Conservation (phyloP, 2,888 invertebrate genomes). For the Microctonus aethiopoides region DNA sequence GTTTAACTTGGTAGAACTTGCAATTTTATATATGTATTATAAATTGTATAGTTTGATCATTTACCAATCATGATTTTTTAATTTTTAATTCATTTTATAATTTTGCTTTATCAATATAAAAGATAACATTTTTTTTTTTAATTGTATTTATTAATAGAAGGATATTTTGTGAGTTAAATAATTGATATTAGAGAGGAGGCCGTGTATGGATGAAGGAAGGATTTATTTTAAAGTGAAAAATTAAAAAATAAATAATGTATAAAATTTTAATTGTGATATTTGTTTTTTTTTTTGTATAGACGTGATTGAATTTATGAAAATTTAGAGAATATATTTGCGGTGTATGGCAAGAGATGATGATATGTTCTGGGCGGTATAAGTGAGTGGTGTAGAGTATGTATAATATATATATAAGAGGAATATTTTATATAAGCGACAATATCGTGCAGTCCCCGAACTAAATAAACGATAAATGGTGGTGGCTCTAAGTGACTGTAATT, state of each 20-base stretch:
- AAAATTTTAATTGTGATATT: too few relatives aligned
- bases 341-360: neutral
- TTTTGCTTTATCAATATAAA: neutral
- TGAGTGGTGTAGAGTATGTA: neutral
- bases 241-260: too few relatives aligned
- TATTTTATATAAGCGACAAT: neutral
- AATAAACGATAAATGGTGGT: conserved; percentile 10
- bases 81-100: neutral
- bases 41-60: neutral
- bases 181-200: too few relatives aligned
- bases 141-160: too few relatives aligned
- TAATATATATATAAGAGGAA: too few relatives aligned
- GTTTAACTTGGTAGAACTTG: neutral
- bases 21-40: neutral
- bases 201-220: too few relatives aligned
- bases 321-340: neutral
- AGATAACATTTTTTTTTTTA: neutral
- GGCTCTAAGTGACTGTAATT: conserved; percentile 51
- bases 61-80: conserved; percentile 2
- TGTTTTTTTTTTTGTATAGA: neutral
- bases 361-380: neutral
- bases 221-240: too few relatives aligned
- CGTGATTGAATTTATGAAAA: neutral
- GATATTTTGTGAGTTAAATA: too few relatives aligned
- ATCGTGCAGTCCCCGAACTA: neutral